These are phyloP conservation scores for Brachionus calyciflorus DNA, from an alignment of 1,140 invertebrate genomes.

Conservation along the genomic window DNA sequence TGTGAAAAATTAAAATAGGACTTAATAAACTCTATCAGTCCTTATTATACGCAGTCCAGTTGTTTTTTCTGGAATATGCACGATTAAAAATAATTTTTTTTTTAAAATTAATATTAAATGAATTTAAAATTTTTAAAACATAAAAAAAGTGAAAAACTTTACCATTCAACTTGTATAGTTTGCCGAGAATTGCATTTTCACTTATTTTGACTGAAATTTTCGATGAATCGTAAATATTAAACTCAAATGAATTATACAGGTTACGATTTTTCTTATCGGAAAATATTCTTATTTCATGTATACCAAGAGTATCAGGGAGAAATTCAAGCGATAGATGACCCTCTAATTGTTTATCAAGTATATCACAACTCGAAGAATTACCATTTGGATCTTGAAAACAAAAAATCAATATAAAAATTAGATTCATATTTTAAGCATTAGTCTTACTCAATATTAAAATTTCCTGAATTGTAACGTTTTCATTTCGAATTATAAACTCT, in stretches of 20 bases:
- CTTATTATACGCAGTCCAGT: no score
- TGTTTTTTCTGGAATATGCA: no score
- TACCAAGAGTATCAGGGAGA: background rate
- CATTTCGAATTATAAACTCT: background rate
- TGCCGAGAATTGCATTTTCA: background rate
- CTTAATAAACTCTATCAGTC: no score
- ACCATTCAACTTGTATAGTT: conserved; percentile 1
- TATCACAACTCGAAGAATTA: background rate
- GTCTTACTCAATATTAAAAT: conserved; percentile 26
- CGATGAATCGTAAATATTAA: conserved; percentile 8
- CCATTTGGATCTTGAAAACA: background rate
- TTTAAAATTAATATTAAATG: background rate
- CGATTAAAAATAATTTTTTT: no score
- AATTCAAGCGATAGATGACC: background rate
- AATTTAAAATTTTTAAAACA: background rate
- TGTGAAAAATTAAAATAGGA: no score
- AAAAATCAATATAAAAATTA: background rate
- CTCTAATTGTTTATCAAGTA: background rate
- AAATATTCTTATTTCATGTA: conserved; percentile 30
- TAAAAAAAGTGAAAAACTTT: background rate
- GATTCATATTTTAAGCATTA: background rate
- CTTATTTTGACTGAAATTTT: background rate
- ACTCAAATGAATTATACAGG: conserved; percentile 11
- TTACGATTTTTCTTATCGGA: background rate
- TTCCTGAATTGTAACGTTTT: background rate